Conservation (phyloP, 2,888 invertebrate genomes). For the Cryptocheilus praepositus region DNA sequence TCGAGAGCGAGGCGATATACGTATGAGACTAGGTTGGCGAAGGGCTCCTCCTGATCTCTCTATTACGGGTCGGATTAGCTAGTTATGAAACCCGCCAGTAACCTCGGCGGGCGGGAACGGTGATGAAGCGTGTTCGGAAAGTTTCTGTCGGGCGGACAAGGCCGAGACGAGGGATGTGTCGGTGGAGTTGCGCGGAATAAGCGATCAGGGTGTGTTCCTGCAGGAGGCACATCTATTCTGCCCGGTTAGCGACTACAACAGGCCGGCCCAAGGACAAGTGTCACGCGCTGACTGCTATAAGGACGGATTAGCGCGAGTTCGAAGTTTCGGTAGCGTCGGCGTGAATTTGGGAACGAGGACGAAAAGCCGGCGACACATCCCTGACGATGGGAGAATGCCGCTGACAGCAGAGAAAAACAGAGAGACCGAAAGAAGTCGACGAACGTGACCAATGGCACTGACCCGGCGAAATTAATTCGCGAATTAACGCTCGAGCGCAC, state of each 20-base stretch:
- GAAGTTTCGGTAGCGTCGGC: constrained; percentile 8
- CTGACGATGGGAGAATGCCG: no score
- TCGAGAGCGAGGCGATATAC: constrained; percentile 1
- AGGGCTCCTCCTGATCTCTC: constrained; percentile 62
- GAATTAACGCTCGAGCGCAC: no score
- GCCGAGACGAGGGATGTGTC: constrained; percentile 38
- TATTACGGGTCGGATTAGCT: constrained; percentile 70
- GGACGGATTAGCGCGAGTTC: constrained; percentile 26
- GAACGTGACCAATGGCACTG: no score
- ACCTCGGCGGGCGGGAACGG: constrained; percentile 44
- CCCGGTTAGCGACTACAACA: constrained; percentile 29
- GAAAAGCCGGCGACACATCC: no score
- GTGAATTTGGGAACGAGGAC: constrained; percentile 20
- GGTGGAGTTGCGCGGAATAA: constrained; percentile 56
- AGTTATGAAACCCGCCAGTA: constrained; percentile 67
- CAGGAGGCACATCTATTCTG: constrained; percentile 41
- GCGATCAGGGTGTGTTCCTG: constrained; percentile 45
- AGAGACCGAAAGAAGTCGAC: no score
- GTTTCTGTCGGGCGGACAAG: constrained; percentile 45
- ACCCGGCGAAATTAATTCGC: no score
- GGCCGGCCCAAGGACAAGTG: constrained; percentile 30
- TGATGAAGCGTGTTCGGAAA: constrained; percentile 60
- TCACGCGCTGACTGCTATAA: constrained; percentile 19
- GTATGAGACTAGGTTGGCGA: constrained; percentile 6
- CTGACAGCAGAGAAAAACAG: no score